A percentile compares a stretch with the other conserved stretches of the same genome.
phyloP scores from a whole-genome alignment of 2,113 vertebrate species.

The Oplegnathus fasciatus region DNA sequence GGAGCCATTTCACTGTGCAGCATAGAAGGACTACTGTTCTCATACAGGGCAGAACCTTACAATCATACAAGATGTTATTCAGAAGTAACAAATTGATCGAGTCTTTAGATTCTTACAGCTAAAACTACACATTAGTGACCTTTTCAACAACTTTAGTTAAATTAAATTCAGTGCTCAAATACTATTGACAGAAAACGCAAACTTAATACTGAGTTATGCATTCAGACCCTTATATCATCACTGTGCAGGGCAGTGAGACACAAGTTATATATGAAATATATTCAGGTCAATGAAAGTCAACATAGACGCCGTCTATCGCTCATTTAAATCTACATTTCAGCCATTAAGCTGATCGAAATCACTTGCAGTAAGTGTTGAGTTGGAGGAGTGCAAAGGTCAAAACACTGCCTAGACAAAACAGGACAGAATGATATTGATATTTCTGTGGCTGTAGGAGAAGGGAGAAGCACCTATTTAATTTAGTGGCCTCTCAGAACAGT shows the following conservation, averaged over 20 bases:
- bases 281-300: constrained; percentile 44
- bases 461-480: neutral
- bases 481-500: neutral
- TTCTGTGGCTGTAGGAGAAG: neutral
- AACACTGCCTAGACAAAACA: constrained; percentile 23
- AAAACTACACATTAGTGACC: neutral
- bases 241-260: neutral
- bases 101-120: neutral
- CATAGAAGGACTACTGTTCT: constrained; percentile 15
- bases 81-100: neutral
- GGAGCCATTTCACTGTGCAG: constrained; percentile 13
- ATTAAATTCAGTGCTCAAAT: neutral
- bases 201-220: constrained; percentile 25
- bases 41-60: constrained; percentile 7
- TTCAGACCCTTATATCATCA: constrained; percentile 8
- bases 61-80: constrained; percentile 16
- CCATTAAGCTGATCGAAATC: constrained; percentile 23
- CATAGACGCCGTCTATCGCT: neutral
- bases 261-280: constrained; percentile 21
- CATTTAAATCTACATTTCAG: constrained; percentile 24
- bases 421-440: neutral
- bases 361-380: neutral
- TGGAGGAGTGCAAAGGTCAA: constrained; percentile 20
- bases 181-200: neutral
- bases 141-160: neutral